These are phyloP conservation scores for Trichoplusia ni DNA, from an alignment of 1,140 invertebrate genomes.

Conservation along the genomic window DNA sequence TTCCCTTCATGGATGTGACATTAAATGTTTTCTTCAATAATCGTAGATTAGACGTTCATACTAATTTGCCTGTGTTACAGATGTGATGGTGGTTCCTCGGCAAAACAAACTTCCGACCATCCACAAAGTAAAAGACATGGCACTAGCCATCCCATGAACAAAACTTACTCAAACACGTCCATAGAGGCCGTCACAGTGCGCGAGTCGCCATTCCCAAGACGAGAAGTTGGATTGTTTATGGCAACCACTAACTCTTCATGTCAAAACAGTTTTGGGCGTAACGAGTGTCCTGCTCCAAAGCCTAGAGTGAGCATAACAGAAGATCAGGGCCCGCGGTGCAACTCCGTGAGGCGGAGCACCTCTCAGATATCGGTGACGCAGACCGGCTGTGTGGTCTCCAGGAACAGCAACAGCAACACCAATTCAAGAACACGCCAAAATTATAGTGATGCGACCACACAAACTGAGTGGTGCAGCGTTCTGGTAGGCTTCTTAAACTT, in stretches of 20 bases:
- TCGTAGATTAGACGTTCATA: no score
- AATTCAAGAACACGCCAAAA: neutral
- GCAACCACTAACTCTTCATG: neutral
- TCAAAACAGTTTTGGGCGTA: neutral
- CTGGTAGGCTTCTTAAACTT: no score
- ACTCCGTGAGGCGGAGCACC: neutral
- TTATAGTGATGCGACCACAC: neutral
- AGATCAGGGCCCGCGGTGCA: neutral
- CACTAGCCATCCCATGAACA: neutral
- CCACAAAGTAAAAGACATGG: neutral
- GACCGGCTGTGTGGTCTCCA: no score
- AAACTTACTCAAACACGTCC: neutral
- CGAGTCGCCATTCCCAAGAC: neutral
- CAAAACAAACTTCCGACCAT: neutral
- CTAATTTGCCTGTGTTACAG: no score
- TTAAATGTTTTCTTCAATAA: no score
- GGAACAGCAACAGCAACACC: neutral
- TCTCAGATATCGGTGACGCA: neutral
- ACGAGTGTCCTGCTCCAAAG: neutral
- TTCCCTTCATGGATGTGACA: no score
- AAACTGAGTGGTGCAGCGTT: slow-evolving; percentile 28
- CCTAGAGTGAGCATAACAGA: neutral
- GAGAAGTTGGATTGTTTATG: neutral
- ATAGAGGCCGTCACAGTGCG: neutral
- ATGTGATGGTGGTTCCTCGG: neutral